Conservation (phyloP, 2,888 invertebrate species). For the Notodonta ziczac region DNA sequence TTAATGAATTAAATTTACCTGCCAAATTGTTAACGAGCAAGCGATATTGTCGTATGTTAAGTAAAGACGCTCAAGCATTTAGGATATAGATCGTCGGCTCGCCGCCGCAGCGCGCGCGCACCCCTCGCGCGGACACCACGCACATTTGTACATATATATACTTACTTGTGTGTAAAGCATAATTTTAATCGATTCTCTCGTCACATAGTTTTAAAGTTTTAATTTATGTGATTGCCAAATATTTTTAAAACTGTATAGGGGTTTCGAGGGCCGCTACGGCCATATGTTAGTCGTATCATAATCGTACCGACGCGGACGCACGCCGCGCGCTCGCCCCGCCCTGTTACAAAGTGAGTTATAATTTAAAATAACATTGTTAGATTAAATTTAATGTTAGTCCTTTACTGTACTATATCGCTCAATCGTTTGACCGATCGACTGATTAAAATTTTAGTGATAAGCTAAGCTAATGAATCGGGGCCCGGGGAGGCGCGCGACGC, state of each 20-base stretch:
- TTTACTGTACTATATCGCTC: conserved; percentile 85
- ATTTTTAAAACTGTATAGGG: conserved; percentile 80
- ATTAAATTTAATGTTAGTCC: conserved; percentile 85
- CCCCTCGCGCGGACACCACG: conserved; percentile 65
- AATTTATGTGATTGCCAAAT: conserved; percentile 84
- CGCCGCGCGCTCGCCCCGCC: conserved; percentile 60
- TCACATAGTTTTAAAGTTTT: conserved; percentile 83
- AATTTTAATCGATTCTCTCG: conserved; percentile 83
- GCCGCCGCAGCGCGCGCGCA: conserved; percentile 50
- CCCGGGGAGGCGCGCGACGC: conserved; percentile 40
- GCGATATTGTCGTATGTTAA: conserved; percentile 73
- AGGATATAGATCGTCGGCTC: conserved; percentile 65
- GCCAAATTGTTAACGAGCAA: conserved; percentile 81
- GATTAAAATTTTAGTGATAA: conserved; percentile 85
- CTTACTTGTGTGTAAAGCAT: conserved; percentile 82
- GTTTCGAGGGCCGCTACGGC: conserved; percentile 60
- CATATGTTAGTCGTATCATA: conserved; percentile 60
- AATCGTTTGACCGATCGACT: conserved; percentile 85
- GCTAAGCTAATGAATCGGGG: conserved; percentile 75
- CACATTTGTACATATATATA: conserved; percentile 69
- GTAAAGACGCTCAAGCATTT: conserved; percentile 80
- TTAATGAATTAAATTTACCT: conserved; percentile 80
- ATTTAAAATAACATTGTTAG: conserved; percentile 84
- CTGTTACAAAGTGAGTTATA: conserved; percentile 79
- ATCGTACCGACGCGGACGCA: conserved; percentile 44